phyloP scores from a whole-genome alignment of 2,888 invertebrate genomes.

The Gastracanthus pulcherrimus region DNA sequence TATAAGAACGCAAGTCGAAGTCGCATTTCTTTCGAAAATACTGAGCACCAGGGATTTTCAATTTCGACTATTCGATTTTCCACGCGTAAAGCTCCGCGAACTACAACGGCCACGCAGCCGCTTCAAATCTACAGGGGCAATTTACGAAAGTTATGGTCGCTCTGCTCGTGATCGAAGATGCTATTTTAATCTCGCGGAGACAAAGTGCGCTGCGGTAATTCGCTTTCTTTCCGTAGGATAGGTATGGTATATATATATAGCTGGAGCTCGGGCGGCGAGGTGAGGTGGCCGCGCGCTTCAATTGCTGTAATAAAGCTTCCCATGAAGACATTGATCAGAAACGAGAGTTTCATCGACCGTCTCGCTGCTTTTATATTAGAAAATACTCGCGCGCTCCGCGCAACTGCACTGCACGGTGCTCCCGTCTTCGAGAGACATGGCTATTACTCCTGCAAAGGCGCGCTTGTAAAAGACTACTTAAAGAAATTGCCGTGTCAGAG shows the following conservation, averaged over 20 bases:
- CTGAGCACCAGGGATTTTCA: no score
- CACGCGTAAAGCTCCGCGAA: no score
- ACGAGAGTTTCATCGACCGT: conserved; percentile 17
- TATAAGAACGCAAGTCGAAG: no score
- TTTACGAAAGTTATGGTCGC: neutral
- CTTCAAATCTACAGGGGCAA: neutral
- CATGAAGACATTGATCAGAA: conserved; percentile 14
- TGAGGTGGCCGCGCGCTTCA: neutral
- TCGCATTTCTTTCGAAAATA: no score
- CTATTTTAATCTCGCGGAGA: conserved; percentile 19
- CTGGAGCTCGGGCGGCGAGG: no score
- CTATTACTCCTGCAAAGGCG: neutral
- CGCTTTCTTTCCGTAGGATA: neutral
- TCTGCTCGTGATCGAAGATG: conserved; percentile 22
- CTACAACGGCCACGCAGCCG: no score
- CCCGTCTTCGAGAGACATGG: neutral
- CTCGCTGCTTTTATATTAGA: conserved; percentile 2
- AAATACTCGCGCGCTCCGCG: neutral
- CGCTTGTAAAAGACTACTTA: no score
- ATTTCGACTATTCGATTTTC: no score
- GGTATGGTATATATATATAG: no score
- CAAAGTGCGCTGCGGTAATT: conserved; percentile 13
- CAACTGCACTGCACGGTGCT: no score
- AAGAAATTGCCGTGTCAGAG: no score
- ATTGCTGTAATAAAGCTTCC: conserved; percentile 27